A percentile compares a stretch with the other conserved stretches of the same genome.
Evolutionary conservation across 2,113 vertebrate genomes (phyloP).

Genomic region (Leptobrachium leishanense): DNA sequence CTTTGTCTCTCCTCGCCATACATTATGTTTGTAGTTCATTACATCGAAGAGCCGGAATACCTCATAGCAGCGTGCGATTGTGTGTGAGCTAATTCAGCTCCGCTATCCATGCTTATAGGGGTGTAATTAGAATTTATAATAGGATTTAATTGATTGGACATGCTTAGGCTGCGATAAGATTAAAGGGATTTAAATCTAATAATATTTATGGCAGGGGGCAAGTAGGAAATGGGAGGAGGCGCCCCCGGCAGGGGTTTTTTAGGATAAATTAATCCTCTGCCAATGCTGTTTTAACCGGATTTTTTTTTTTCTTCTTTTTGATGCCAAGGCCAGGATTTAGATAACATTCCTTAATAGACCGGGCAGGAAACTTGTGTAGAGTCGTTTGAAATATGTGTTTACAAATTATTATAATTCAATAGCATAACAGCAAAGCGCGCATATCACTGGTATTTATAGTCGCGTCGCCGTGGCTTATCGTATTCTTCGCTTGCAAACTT

Average conservation of each 20-base stretch:
- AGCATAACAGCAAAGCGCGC: slow-evolving; percentile 22
- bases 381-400: slow-evolving; percentile 27
- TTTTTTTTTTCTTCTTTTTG: neutral
- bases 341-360: neutral
- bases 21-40: slow-evolving; percentile 6
- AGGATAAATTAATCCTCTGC: neutral
- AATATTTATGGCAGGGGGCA: slow-evolving; percentile 44
- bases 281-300: slow-evolving; percentile 10
- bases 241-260: slow-evolving; percentile 2
- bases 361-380: neutral
- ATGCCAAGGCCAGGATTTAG: neutral
- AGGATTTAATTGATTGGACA: slow-evolving; percentile 50
- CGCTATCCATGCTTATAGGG: slow-evolving; percentile 37
- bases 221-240: slow-evolving; percentile 14
- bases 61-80: slow-evolving; percentile 30
- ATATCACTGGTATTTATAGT: slow-evolving; percentile 22
- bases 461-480: slow-evolving; percentile 12
- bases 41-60: slow-evolving; percentile 24
- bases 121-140: slow-evolving; percentile 50
- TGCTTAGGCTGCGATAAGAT: slow-evolving; percentile 48
- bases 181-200: slow-evolving; percentile 50
- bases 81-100: slow-evolving; percentile 32
- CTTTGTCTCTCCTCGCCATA: slow-evolving; percentile 1
- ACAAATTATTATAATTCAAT: slow-evolving; percentile 41
- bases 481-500: neutral